Evolutionary conservation across 2,797 vertebrate species (phyloP).

Genomic region (Notolabrus celidotus): DNA sequence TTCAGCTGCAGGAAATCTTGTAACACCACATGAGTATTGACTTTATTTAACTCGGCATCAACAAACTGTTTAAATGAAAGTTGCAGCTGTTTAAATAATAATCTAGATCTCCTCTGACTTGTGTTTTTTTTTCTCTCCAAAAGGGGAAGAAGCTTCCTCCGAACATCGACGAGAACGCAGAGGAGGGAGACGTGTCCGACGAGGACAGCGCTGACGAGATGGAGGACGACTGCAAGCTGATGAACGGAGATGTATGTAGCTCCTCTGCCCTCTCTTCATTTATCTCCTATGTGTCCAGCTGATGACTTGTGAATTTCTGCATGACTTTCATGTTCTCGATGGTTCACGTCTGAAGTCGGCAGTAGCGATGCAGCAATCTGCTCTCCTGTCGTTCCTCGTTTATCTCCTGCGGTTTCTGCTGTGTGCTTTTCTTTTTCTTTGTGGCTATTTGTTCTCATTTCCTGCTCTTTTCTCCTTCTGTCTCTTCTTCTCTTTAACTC

Average conservation of each 20-base stretch:
- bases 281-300: neutral
- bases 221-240: constrained; percentile 96
- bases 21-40: too few relatives aligned
- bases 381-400: neutral
- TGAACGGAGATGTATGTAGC: constrained; percentile 94
- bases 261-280: neutral
- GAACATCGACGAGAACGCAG: constrained; percentile 93
- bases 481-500: constrained; percentile 54
- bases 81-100: neutral
- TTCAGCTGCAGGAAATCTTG: too few relatives aligned
- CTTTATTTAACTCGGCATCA: too few relatives aligned
- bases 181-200: constrained; percentile 97
- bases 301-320: constrained; percentile 8
- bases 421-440: constrained; percentile 25
- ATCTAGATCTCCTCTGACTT: neutral
- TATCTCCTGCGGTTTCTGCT: constrained; percentile 17
- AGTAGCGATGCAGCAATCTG: constrained; percentile 1
- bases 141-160: constrained; percentile 97
- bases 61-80: neutral
- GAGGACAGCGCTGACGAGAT: constrained; percentile 99
- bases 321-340: constrained; percentile 16
- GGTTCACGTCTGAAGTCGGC: constrained; percentile 1
- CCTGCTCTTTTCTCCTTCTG: constrained; percentile 55
- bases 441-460: constrained; percentile 56
- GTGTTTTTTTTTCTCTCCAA: neutral